Conservation (phyloP, 2,888 invertebrate genomes). For the Amphiduros pacificus region DNA sequence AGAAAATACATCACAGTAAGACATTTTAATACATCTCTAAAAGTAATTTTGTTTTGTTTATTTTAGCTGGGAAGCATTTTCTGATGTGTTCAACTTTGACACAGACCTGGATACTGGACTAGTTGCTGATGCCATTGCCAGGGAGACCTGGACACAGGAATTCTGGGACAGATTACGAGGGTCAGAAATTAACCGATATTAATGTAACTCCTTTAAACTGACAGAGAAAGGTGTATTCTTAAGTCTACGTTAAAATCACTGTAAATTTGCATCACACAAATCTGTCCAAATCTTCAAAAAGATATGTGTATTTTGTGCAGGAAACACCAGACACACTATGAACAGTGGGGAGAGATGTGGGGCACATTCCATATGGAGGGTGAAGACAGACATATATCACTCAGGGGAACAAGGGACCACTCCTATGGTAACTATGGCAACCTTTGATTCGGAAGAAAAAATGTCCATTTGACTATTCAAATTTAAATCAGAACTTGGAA, state of each 20-base stretch:
- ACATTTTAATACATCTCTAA: no score
- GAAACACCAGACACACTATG: slow-evolving; percentile 52
- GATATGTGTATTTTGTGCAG: slow-evolving; percentile 27
- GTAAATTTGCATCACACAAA: no score
- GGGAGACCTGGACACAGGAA: slow-evolving; percentile 46
- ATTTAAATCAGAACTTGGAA: no score
- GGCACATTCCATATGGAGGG: slow-evolving; percentile 46
- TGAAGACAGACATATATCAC: slow-evolving; percentile 29
- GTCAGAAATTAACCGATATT: no score
- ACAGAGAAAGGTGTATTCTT: no score
- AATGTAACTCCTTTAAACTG: no score
- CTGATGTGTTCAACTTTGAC: slow-evolving; percentile 50
- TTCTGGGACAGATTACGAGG: slow-evolving; percentile 42
- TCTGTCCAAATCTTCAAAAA: no score
- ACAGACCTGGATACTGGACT: slow-evolving; percentile 39
- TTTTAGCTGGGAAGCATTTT: slow-evolving; percentile 46
- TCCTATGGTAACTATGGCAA: slow-evolving; percentile 43
- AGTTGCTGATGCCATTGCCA: slow-evolving; percentile 48
- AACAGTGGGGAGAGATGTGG: slow-evolving; percentile 52
- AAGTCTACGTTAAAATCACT: no score
- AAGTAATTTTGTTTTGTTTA: not conserved
- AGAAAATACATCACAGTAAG: no score
- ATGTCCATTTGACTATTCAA: no score
- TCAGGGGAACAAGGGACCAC: slow-evolving; percentile 48
- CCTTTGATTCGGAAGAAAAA: no score